Percentiles rank a stretch among this genome's conserved stretches.
These are phyloP conservation scores for Epinephelus coioides DNA, from an alignment of 2,797 vertebrate species.

Conservation along the genomic window DNA sequence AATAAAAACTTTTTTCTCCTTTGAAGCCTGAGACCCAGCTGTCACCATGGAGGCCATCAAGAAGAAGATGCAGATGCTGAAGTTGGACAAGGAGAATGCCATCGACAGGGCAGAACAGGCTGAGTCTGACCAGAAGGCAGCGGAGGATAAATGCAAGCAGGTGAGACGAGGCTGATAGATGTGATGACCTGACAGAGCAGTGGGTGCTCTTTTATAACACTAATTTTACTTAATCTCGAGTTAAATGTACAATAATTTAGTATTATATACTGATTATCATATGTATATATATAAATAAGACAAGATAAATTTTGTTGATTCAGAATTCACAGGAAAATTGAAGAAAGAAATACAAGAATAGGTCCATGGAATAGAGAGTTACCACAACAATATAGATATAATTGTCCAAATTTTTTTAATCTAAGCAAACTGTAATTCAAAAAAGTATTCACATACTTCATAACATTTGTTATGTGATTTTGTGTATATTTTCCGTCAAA, in stretches of 20 bases:
- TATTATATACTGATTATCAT: background rate
- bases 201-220: too few species aligned
- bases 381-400: background rate
- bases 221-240: background rate
- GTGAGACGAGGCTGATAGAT: conserved; percentile 78
- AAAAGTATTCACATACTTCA: background rate
- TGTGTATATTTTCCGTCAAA: background rate
- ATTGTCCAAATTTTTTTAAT: background rate
- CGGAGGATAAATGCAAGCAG: conserved; percentile 95
- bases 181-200: background rate
- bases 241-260: background rate
- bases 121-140: conserved; percentile 92
- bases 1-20: background rate
- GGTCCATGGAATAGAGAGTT: too few species aligned
- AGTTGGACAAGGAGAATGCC: conserved; percentile 97
- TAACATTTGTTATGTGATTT: background rate
- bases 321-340: background rate
- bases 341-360: background rate
- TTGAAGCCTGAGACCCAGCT: conserved; percentile 21
- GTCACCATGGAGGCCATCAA: conserved; percentile 96
- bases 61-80: conserved; percentile 99
- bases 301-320: background rate
- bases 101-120: conserved; percentile 95
- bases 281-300: background rate
- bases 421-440: background rate